Conservation (phyloP, 2,888 invertebrate species). For the Achlya flavicornis region DNA sequence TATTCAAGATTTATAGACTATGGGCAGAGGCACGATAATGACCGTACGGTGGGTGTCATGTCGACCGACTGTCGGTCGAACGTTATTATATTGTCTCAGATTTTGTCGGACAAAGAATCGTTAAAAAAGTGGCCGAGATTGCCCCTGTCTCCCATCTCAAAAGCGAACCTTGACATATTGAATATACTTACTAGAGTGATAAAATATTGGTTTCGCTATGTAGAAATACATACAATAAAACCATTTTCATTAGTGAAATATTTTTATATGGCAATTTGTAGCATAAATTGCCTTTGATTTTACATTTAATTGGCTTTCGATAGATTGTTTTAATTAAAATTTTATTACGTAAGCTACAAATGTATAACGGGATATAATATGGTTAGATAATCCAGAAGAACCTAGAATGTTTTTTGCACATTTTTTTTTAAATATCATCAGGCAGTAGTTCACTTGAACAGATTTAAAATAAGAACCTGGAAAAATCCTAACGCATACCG, state of each 20-base stretch:
- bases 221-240: neutral
- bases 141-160: constrained; percentile 35
- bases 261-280: constrained; percentile 7
- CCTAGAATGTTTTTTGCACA: neutral
- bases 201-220: constrained; percentile 2
- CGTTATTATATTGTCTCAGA: constrained; percentile 33
- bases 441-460: neutral
- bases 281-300: constrained; percentile 1
- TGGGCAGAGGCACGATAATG: constrained; percentile 42
- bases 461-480: neutral
- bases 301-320: constrained; percentile 1
- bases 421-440: neutral
- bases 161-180: constrained; percentile 52
- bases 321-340: neutral
- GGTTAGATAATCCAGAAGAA: too few relatives aligned
- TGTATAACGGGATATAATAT: too few relatives aligned
- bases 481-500: neutral
- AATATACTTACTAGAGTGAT: constrained; percentile 45
- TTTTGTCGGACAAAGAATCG: constrained; percentile 42
- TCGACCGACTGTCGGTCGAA: constrained; percentile 20
- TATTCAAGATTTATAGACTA: constrained; percentile 49
- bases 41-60: constrained; percentile 30
- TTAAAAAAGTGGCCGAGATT: constrained; percentile 55
- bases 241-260: constrained; percentile 7
- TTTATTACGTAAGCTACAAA: neutral